Evolutionary conservation across 2,888 invertebrate species (phyloP), one percentile per base, ranked within the genome.

Genomic region (Netelia virgata): DNA sequence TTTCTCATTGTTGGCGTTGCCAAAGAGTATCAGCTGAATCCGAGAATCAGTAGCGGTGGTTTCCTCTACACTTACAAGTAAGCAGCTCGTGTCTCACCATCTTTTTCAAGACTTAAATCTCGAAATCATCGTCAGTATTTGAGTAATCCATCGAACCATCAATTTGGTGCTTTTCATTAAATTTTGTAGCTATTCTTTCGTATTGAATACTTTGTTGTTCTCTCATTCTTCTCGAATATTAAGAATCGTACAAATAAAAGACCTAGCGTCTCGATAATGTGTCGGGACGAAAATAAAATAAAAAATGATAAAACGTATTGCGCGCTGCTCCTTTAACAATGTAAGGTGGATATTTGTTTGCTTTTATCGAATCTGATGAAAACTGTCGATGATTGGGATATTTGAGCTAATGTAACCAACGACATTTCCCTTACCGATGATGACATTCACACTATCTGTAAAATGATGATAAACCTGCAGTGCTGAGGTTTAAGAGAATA

Each of bases 11-110:
- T 99, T 1, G 99, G 99, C 10, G 96, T 99, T 20, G 98, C 98
- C 1, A 97, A 97, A 91, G 98, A 99, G 91, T 95, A 98, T 88
- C 96, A 98, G 86, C 94, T 99, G 14, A 98, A 98, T 91, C 99
- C 99, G 0, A 95, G 98, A 73, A 95, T 97, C 43, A 97, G 97
- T 88, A 96, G 95, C 53, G 96, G 97, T 50, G 99, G 98, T 82
- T 97, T 96, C 92, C 95, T 99, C 83, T 97, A 98, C 91, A 97
- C 98, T 0, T 99, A 98, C 93, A 96, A 96, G 95, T 95, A 89
- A 92, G 93, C 89, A 72, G 93, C 90, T 69, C 59, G 23, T 55
- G 73, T 18, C 3, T 50, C 8, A 57, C 64, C 36, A 20, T 20
- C 70, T 72, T 73, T 18, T 61, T 50, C 63, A 64, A 55, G 61